phyloP scores from a whole-genome alignment of 2,113 vertebrate species.

The Oxygymnocypris stewartii region DNA sequence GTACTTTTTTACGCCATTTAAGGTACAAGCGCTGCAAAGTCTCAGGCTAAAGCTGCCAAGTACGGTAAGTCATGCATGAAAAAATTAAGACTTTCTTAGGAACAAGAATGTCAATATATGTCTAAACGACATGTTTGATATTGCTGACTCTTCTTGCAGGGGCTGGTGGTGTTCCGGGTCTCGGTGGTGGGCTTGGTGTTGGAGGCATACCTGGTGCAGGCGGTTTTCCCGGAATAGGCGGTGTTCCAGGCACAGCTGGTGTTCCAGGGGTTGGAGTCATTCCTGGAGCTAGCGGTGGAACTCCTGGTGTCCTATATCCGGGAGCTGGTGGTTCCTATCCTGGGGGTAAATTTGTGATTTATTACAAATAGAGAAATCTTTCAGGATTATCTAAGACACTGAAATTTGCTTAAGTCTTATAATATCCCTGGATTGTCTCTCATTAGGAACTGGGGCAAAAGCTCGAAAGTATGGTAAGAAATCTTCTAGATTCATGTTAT shows the following conservation, averaged over 20 bases:
- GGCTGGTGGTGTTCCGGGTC: constrained; percentile 42
- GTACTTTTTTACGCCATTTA: constrained; percentile 6
- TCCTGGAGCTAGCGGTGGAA: constrained; percentile 9
- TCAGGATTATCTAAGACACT: background rate
- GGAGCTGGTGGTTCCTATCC: constrained; percentile 49
- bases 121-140: background rate
- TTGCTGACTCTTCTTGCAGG: constrained; percentile 4
- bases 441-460: constrained; percentile 49
- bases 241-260: constrained; percentile 23
- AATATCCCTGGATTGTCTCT: background rate
- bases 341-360: constrained; percentile 33
- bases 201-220: constrained; percentile 34
- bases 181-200: constrained; percentile 42
- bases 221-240: constrained; percentile 14
- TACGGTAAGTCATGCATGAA: constrained; percentile 53
- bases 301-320: constrained; percentile 34
- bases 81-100: background rate
- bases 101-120: background rate
- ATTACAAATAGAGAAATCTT: background rate
- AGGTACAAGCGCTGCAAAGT: constrained; percentile 45
- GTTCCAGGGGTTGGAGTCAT: constrained; percentile 8
- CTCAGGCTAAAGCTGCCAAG: constrained; percentile 61
- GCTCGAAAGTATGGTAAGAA: constrained; percentile 56
- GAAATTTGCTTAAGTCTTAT: background rate
- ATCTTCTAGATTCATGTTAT: background rate